A percentile compares a stretch with the other conserved stretches of the same genome.
Evolutionary conservation across 2,113 vertebrate genomes (phyloP).

Genomic region (Neogale vison): DNA sequence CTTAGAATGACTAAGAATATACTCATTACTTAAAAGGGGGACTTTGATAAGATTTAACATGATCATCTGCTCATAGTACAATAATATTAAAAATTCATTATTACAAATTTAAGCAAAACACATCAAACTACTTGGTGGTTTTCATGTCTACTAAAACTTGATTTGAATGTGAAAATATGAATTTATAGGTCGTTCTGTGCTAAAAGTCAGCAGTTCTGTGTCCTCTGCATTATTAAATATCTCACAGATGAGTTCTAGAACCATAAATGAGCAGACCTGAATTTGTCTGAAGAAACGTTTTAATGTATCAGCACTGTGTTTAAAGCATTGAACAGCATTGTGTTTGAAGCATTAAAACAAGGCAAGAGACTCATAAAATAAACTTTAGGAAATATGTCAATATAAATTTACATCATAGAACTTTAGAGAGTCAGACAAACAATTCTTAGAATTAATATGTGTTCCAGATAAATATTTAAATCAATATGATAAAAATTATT

Average conservation of each 20-base stretch:
- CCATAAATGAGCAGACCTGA: not conserved
- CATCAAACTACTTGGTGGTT: not conserved
- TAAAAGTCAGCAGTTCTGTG: not conserved
- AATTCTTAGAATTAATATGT: not conserved
- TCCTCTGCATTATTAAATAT: not conserved
- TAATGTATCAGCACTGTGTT: not conserved
- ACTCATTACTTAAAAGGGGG: not conserved
- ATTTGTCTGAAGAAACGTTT: conserved; percentile 13
- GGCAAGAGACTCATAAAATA: not conserved
- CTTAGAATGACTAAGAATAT: not conserved
- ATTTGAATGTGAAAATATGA: not conserved
- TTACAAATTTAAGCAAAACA: not conserved
- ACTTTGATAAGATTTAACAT: not conserved
- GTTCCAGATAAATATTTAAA: not conserved
- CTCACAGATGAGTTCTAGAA: not conserved
- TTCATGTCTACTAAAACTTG: not conserved
- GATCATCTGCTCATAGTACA: not conserved
- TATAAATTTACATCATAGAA: not conserved
- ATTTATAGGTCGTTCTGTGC: not conserved
- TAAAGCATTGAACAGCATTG: not conserved
- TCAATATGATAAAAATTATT: not conserved
- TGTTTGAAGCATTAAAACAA: not conserved
- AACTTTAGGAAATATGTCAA: not conserved
- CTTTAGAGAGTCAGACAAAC: not conserved
- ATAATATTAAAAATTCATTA: not conserved